Conservation (phyloP, 2,113 vertebrate species). For the Neogobius melanostomus region DNA sequence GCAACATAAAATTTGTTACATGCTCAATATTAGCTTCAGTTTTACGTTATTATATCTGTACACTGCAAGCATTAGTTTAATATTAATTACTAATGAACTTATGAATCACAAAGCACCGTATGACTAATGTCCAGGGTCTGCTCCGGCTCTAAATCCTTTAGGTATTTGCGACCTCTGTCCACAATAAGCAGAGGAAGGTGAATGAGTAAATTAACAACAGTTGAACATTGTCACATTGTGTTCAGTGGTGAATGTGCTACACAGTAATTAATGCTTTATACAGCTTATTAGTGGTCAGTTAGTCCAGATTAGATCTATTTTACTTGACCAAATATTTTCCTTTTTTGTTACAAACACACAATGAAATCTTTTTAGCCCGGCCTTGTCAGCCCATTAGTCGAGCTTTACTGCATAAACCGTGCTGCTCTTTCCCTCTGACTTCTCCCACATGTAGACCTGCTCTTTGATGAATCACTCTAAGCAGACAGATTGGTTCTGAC, state of each 20-base stretch:
- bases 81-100: neutral
- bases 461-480: neutral
- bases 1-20: neutral
- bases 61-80: neutral
- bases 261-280: too few relatives aligned
- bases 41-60: neutral
- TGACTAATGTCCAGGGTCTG: neutral
- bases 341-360: neutral
- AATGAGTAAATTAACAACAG: too few relatives aligned
- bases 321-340: neutral
- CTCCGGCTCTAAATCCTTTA: neutral
- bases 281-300: too few relatives aligned
- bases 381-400: neutral
- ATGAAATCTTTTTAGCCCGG: neutral
- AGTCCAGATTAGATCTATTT: too few relatives aligned
- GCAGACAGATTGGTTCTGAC: slow-evolving; percentile 10
- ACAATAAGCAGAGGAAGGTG: neutral
- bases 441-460: neutral
- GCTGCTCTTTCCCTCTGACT: neutral
- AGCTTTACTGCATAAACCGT: neutral
- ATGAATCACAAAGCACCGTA: neutral
- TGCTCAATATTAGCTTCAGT: neutral
- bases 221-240: too few relatives aligned
- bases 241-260: too few relatives aligned
- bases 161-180: neutral